phyloP scores from a whole-genome alignment of 2,113 vertebrate genomes.

The Gobiocypris rarus region DNA sequence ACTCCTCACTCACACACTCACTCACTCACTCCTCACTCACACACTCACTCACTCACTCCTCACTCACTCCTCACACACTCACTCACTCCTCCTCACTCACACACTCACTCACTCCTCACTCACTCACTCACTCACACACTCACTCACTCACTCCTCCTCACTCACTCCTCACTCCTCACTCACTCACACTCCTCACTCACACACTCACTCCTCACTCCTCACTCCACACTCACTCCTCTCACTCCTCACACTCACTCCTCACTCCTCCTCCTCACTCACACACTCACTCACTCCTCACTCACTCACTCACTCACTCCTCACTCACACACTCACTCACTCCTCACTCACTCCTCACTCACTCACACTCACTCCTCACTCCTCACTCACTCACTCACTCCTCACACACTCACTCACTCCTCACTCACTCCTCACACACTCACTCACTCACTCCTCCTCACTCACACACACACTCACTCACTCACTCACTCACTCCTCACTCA shows the following conservation, averaged over 20 bases:
- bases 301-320: constrained; percentile 18
- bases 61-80: not conserved
- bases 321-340: no score
- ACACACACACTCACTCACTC: no score
- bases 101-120: not conserved
- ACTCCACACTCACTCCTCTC: not conserved
- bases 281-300: not conserved
- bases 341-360: constrained; percentile 17
- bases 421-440: no score
- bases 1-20: no score
- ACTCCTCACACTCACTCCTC: no score
- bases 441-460: no score
- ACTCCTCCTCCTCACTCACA: not conserved
- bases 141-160: not conserved
- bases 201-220: not conserved
- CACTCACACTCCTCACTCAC: no score
- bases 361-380: constrained; percentile 50
- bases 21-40: not conserved
- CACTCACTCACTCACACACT: not conserved
- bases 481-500: no score
- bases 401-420: no score
- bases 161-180: no score
- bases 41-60: not conserved
- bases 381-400: no score
- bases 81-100: not conserved